Conservation (phyloP, 2,113 vertebrate genomes). For the Brachyhypopomus occidentalis region DNA sequence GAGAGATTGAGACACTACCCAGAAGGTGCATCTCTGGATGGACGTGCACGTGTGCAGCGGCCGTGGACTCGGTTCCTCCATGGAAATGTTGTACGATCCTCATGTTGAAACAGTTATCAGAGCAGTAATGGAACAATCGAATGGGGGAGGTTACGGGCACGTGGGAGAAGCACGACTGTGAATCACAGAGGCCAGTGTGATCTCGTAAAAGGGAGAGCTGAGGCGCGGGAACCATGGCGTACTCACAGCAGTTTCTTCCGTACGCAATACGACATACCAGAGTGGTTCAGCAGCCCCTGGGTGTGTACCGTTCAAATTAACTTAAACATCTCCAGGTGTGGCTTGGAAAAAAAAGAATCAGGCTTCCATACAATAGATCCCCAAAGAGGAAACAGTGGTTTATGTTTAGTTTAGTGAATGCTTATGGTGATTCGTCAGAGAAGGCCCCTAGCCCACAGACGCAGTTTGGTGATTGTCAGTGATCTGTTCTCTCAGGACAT, state of each 20-base stretch:
- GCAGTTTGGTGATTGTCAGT: not conserved
- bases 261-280: conserved; percentile 46
- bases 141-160: conserved; percentile 59
- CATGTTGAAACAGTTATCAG: conserved; percentile 61
- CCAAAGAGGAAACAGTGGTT: conserved; percentile 39
- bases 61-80: conserved; percentile 9
- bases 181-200: conserved; percentile 60
- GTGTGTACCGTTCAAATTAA: conserved; percentile 47
- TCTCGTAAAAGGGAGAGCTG: conserved; percentile 58
- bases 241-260: conserved; percentile 66
- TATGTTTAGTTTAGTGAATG: conserved; percentile 36
- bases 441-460: conserved; percentile 3
- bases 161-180: conserved; percentile 36
- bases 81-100: conserved; percentile 9
- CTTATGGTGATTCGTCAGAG: conserved; percentile 36
- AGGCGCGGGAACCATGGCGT: conserved; percentile 52
- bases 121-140: conserved; percentile 65
- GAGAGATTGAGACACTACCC: conserved; percentile 8
- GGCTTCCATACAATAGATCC: conserved; percentile 23
- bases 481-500: conserved; percentile 63
- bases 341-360: not conserved
- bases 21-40: not conserved
- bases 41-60: not conserved
- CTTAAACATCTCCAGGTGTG: conserved; percentile 58
- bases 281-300: conserved; percentile 45